phyloP scores from a whole-genome alignment of 1,140 invertebrate species.

The Dinoponera quadriceps region DNA sequence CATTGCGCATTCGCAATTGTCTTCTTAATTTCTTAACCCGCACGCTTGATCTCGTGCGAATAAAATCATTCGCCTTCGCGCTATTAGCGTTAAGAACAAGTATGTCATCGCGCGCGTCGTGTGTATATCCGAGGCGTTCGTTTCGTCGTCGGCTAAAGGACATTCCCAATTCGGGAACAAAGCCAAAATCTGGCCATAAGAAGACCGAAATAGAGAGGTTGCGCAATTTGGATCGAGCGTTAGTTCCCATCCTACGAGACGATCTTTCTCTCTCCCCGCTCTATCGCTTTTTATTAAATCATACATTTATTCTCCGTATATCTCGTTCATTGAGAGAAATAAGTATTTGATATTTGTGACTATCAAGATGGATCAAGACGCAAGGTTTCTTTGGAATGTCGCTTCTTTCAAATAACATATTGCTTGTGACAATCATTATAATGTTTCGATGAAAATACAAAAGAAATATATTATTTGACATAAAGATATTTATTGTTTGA shows the following conservation, averaged over 20 bases:
- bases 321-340: not conserved
- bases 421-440: too few species aligned
- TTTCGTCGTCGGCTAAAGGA: constrained; percentile 42
- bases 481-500: too few species aligned
- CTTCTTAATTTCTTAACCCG: not conserved
- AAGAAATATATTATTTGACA: too few species aligned
- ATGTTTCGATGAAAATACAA: too few species aligned
- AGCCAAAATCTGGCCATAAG: constrained; percentile 71
- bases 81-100: constrained; percentile 34
- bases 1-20: not conserved
- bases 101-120: constrained; percentile 11
- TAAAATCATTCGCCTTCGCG: constrained; percentile 12
- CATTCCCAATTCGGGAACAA: constrained; percentile 74
- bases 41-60: constrained; percentile 2
- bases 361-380: too few species aligned
- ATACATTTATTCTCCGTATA: constrained; percentile 20
- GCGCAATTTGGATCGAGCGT: constrained; percentile 67
- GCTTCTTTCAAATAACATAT: too few species aligned
- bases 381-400: too few species aligned
- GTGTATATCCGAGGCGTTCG: not conserved
- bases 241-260: constrained; percentile 15
- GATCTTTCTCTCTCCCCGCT: constrained; percentile 23
- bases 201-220: constrained; percentile 75
- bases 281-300: constrained; percentile 16
- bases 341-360: too few species aligned